Conservation (phyloP, 2,113 vertebrate genomes). For the Prunella fulvescens region DNA sequence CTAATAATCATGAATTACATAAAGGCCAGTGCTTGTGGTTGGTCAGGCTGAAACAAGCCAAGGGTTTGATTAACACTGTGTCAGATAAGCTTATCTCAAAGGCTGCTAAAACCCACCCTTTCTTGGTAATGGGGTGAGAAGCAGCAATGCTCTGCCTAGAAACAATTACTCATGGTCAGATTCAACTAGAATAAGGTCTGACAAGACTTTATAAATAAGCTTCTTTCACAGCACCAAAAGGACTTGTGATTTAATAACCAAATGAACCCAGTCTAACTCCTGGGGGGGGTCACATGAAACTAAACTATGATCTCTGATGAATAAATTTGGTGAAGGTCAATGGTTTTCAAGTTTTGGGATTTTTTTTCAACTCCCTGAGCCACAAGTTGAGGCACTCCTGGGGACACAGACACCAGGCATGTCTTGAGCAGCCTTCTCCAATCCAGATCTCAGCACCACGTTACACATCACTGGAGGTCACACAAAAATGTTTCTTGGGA, state of each 20-base stretch:
- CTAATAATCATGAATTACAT: background rate
- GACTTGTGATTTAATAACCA: background rate
- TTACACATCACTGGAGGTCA: rapidly evolving
- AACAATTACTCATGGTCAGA: background rate
- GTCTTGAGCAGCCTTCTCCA: background rate
- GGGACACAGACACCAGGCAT: background rate
- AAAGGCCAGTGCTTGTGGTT: background rate
- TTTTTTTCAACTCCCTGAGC: background rate
- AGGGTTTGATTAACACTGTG: background rate
- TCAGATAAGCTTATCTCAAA: background rate
- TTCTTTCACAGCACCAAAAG: background rate
- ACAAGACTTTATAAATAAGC: background rate
- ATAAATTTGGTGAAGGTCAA: background rate
- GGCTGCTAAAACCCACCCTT: background rate
- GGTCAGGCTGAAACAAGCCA: background rate
- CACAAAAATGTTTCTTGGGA: background rate
- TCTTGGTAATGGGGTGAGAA: background rate
- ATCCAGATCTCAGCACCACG: background rate
- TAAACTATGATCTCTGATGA: background rate
- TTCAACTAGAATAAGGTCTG: background rate
- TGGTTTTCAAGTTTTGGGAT: background rate
- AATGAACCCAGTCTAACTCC: background rate
- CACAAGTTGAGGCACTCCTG: background rate
- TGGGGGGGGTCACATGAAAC: background rate
- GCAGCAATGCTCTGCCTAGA: background rate